A percentile compares a stretch with the other conserved stretches of the same genome.
These are phyloP conservation scores for Okapia johnstoni DNA, from an alignment of 2,113 vertebrate genomes.

Conservation along the genomic window DNA sequence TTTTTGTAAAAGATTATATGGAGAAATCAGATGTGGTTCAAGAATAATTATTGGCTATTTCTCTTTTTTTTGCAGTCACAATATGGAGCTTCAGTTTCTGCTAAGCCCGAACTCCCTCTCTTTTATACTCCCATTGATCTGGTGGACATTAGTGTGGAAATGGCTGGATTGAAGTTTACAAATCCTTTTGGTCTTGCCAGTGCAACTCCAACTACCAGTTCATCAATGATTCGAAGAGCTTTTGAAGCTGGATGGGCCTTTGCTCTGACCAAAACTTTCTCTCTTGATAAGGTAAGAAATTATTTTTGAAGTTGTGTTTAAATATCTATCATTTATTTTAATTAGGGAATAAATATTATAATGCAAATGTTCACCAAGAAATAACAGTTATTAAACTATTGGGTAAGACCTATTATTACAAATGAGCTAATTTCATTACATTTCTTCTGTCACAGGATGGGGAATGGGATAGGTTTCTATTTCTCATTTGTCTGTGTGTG, in stretches of 20 bases:
- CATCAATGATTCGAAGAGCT: conserved; percentile 93
- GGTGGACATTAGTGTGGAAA: conserved; percentile 91
- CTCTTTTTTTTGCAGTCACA: conserved; percentile 78
- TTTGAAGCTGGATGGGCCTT: conserved; percentile 95
- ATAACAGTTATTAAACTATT: neutral
- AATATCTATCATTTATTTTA: neutral
- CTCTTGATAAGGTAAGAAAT: conserved; percentile 89
- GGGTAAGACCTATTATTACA: neutral
- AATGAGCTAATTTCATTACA: neutral
- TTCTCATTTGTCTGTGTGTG: neutral
- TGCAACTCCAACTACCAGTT: conserved; percentile 90
- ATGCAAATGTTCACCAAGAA: neutral
- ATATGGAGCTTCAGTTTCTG: conserved; percentile 78
- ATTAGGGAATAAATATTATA: neutral
- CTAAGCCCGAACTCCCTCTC: conserved; percentile 85
- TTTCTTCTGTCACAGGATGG: neutral
- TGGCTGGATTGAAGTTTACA: conserved; percentile 89
- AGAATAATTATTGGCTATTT: neutral
- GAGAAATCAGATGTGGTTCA: neutral
- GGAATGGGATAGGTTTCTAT: neutral
- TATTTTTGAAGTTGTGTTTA: neutral
- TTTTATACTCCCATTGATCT: conserved; percentile 90
- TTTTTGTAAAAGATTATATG: neutral
- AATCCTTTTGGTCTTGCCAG: conserved; percentile 96
- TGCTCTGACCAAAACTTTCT: conserved; percentile 94